Evolutionary conservation across 2,888 invertebrate genomes (phyloP), one percentile per base, ranked within the genome.

Genomic region (Nemurella pictetii): DNA sequence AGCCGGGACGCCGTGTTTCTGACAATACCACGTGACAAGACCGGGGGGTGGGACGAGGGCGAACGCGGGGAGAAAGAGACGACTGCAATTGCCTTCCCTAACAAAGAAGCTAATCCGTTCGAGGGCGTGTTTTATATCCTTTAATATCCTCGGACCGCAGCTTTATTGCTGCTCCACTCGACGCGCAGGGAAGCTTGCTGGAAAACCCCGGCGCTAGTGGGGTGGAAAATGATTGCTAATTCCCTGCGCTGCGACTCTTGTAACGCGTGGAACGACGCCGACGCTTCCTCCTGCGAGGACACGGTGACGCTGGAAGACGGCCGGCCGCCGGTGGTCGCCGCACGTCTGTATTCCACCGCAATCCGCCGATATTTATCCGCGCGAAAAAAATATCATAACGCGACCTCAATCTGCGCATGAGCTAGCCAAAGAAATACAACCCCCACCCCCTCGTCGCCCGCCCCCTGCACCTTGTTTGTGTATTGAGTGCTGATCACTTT

Each of bases 401-500:
- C 5, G 4, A 29, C 78, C 7, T 55, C n/a, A n/a, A 20, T 20
- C 78, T 30, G 29, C 30, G 78, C 78, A 78, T 30, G 78, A 12
- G 75, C 75, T 1, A 2, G 78, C 29, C 78, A 29, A 30, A 28
- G n/a, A n/a, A n/a, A n/a, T n/a, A n/a, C n/a, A n/a, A 15, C 78
- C 78, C 78, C 30, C 78, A 2, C 75, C 27, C 27, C 55, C 15
- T 12, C 55, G 3, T 32, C 32, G 9, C 32, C 4, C 32, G 9
- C 3, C 3, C 32, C 9, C 32, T 3, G 12, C 20, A 26, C 9
- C 28, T 80, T 29, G 29, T 80, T 80, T 29, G 35, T 81, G 80
- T 36, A 81, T 81, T 26, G 35, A 35, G 36, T 26, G 3, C 26
- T 81, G 80, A 81, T 81, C 80, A 82, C 55, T 27, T 20, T 27